Evolutionary conservation across 2,888 invertebrate species (phyloP).

Genomic region (Camponotus fellah): DNA sequence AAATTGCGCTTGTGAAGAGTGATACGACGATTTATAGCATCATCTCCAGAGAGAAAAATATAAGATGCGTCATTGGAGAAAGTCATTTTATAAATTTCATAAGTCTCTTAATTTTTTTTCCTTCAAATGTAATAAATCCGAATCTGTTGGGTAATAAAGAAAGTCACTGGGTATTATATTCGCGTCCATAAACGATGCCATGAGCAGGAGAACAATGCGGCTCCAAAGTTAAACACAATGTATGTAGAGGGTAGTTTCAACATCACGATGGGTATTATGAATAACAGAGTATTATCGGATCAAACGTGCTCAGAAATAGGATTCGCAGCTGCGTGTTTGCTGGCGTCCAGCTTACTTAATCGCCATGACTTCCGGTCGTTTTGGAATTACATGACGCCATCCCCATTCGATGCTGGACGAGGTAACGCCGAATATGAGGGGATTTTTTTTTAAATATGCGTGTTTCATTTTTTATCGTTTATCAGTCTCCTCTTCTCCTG

Average conservation of each 20-base stretch:
- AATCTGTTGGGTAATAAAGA: background rate
- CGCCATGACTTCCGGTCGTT: slow-evolving; percentile 77
- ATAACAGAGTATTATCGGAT: slow-evolving; percentile 33
- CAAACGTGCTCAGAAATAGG: slow-evolving; percentile 73
- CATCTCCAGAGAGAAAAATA: background rate
- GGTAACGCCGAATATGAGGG: slow-evolving; percentile 67
- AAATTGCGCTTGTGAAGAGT: background rate
- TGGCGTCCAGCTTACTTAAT: slow-evolving; percentile 69
- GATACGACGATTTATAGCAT: background rate
- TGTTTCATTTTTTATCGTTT: slow-evolving; percentile 32
- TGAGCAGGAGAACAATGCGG: background rate
- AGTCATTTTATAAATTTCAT: background rate
- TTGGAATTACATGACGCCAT: slow-evolving; percentile 72
- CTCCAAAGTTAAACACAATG: background rate
- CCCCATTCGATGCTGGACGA: slow-evolving; percentile 57
- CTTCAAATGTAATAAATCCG: background rate
- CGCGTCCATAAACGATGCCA: too few relatives aligned
- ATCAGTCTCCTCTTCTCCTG: background rate
- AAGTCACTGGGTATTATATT: background rate
- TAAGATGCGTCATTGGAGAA: background rate
- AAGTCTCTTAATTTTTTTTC: background rate
- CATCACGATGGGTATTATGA: slow-evolving; percentile 24
- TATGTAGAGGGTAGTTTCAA: background rate
- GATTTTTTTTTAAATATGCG: background rate
- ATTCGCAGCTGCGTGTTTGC: slow-evolving; percentile 74